These are phyloP conservation scores for Cheracebus regulus DNA, from an alignment of 2,797 vertebrate species.

Conservation along the genomic window DNA sequence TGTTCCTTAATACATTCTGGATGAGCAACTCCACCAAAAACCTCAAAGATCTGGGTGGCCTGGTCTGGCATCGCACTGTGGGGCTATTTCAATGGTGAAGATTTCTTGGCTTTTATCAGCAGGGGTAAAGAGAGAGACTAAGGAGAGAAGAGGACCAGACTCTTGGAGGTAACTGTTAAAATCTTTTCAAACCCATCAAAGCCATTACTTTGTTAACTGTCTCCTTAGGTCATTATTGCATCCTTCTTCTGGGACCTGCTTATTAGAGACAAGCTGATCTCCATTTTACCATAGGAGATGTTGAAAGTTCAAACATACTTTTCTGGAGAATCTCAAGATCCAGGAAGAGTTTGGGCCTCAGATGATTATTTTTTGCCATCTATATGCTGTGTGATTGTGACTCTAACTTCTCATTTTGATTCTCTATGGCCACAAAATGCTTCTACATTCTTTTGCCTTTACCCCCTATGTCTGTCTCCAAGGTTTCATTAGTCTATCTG, in stretches of 20 bases:
- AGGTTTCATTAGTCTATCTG: conserved; percentile 92
- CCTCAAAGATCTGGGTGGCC: conserved; percentile 87
- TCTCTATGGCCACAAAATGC: conserved; percentile 92
- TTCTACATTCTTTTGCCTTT: conserved; percentile 95
- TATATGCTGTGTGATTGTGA: conserved; percentile 93
- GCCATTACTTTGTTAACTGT: conserved; percentile 85
- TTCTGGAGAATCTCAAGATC: conserved; percentile 86
- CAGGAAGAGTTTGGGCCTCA: conserved; percentile 85
- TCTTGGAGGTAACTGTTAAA: conserved; percentile 85
- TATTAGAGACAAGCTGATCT: conserved; percentile 79
- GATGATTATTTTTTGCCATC: conserved; percentile 87
- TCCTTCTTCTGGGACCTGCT: conserved; percentile 86
- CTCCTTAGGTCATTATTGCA: conserved; percentile 86
- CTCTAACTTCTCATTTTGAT: conserved; percentile 95
- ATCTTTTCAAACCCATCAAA: conserved; percentile 86
- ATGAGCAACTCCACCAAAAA: conserved; percentile 88
- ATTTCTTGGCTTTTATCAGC: conserved; percentile 69
- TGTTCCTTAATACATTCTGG: conserved; percentile 88
- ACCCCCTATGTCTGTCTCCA: conserved; percentile 92
- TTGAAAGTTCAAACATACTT: conserved; percentile 60
- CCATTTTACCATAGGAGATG: conserved; percentile 74
- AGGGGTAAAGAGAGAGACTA: conserved; percentile 57
- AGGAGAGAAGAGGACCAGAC: conserved; percentile 80
- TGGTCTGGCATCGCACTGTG: conserved; percentile 81
- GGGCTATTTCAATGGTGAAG: conserved; percentile 2